Evolutionary conservation across 2,888 invertebrate species (phyloP).

Genomic region (Tenthredo notha): DNA sequence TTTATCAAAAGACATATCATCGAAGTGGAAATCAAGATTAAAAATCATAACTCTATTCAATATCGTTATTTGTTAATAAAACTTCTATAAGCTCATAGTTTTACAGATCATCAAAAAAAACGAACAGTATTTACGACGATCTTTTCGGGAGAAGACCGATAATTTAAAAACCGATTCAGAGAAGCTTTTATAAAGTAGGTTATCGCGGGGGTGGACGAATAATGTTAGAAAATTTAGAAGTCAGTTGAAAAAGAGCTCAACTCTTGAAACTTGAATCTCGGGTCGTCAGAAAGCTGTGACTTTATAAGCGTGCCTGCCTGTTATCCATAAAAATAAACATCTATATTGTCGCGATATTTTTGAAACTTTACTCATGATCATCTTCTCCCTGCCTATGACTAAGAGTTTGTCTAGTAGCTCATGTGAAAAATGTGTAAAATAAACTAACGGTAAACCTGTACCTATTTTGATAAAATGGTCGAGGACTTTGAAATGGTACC

Average conservation of each 20-base stretch:
- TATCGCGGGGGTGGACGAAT: neutral
- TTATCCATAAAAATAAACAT: conserved; percentile 20
- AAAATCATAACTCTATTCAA: neutral
- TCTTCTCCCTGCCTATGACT: neutral
- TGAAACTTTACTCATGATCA: conserved; percentile 1
- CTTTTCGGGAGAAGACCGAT: neutral
- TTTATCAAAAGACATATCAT: neutral
- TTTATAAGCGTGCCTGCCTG: neutral
- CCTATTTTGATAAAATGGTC: neutral
- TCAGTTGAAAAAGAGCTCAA: conserved; percentile 11
- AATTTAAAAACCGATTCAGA: conserved; percentile 23
- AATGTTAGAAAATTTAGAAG: neutral
- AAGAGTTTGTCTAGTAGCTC: neutral
- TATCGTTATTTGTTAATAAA: neutral
- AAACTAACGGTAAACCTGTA: neutral
- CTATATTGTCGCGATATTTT: neutral
- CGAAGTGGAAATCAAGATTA: neutral
- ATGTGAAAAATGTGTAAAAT: neutral
- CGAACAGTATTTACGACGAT: neutral
- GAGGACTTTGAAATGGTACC: neutral
- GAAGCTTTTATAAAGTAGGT: conserved; percentile 40
- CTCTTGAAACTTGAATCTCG: conserved; percentile 21
- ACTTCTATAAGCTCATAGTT: neutral
- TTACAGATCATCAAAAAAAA: neutral
- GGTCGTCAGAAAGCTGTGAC: conserved; percentile 3